Evolutionary conservation across 2,113 vertebrate species (phyloP).

Genomic region (Odontophorus gujanensis): DNA sequence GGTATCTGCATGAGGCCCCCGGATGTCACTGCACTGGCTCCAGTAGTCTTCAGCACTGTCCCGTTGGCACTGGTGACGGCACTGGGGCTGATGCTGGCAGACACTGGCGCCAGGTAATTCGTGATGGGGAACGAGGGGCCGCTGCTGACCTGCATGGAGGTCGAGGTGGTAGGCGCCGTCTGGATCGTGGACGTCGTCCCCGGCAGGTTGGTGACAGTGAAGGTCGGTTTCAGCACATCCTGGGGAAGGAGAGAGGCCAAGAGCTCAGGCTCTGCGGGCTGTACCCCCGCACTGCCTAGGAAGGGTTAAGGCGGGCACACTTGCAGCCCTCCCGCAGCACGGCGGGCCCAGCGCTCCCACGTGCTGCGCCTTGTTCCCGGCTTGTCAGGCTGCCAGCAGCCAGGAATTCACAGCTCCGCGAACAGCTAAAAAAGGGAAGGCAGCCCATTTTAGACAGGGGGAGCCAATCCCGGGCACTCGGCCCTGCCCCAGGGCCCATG

Average conservation of each 20-base stretch:
- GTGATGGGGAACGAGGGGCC: conserved; percentile 96
- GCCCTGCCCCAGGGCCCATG: conserved; percentile 67
- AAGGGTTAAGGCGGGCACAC: conserved; percentile 63
- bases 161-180: conserved; percentile 93
- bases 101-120: conserved; percentile 95
- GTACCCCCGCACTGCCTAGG: not conserved
- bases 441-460: conserved; percentile 88
- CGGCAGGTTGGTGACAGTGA: conserved; percentile 94
- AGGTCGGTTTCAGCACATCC: conserved; percentile 93
- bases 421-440: conserved; percentile 95
- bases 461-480: conserved; percentile 85
- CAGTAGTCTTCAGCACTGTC: conserved; percentile 92
- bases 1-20: conserved; percentile 95
- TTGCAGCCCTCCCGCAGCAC: conserved; percentile 61
- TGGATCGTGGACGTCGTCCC: conserved; percentile 89
- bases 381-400: conserved; percentile 87
- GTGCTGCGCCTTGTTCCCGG: conserved; percentile 85
- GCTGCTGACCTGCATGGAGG: conserved; percentile 98
- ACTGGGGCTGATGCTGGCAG: conserved; percentile 85
- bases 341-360: conserved; percentile 79
- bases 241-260: conserved; percentile 66
- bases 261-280: not conserved
- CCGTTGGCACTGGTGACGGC: conserved; percentile 91
- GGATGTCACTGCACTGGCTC: conserved; percentile 80
- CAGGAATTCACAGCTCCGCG: conserved; percentile 87